A percentile compares a stretch with the other conserved stretches of the same genome.
Evolutionary conservation across 2,113 vertebrate genomes (phyloP).

Genomic region (Phocoena sinus): DNA sequence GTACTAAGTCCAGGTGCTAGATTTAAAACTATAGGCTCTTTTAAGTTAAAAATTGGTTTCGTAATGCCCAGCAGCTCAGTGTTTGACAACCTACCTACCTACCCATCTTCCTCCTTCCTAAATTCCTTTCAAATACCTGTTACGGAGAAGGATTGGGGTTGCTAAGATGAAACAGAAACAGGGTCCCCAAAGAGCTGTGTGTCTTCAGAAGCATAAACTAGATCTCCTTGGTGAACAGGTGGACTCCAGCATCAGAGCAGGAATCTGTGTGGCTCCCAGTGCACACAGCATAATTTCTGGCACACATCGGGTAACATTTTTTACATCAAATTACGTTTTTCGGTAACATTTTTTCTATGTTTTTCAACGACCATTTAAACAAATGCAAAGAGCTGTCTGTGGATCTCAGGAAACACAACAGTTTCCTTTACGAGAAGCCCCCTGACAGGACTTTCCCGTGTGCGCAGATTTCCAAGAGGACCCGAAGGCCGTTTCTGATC

Average conservation of each 20-base stretch:
- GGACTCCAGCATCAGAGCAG: background rate
- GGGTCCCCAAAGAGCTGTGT: background rate
- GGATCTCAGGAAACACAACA: background rate
- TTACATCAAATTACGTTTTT: too few relatives aligned
- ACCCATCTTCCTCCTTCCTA: background rate
- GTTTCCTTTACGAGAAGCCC: background rate
- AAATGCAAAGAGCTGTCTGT: background rate
- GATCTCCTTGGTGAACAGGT: background rate
- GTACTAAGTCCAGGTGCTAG: background rate
- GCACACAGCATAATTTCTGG: rapidly evolving
- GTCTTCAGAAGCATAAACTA: background rate
- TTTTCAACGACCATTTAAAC: background rate
- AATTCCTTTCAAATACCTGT: background rate
- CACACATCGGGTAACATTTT: too few relatives aligned
- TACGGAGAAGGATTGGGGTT: background rate
- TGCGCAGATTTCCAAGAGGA: background rate
- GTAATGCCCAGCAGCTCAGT: rapidly evolving
- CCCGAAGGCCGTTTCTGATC: rapidly evolving
- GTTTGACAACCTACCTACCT: background rate
- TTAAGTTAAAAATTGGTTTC: background rate
- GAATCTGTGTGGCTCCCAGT: rapidly evolving
- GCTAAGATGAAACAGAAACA: background rate
- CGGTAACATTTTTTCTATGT: background rate
- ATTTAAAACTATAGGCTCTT: background rate
- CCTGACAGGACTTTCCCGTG: background rate